phyloP scores from a whole-genome alignment of 2,797 vertebrate genomes.

The Macrochelys suwanniensis region DNA sequence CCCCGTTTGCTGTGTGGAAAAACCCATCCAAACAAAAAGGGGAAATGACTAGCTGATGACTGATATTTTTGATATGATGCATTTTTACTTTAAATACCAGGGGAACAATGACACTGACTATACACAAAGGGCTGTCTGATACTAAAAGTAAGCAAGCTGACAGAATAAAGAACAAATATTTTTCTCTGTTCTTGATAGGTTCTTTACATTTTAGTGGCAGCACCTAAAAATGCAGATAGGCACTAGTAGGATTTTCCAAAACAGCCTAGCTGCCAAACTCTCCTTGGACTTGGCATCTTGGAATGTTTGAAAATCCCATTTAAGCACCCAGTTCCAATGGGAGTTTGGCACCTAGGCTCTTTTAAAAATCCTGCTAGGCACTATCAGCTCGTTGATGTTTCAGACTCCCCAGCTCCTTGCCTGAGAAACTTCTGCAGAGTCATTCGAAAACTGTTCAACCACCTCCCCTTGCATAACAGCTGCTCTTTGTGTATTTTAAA shows the following conservation, averaged over 20 bases:
- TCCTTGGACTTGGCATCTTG: not conserved
- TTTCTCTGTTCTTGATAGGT: not conserved
- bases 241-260: not conserved
- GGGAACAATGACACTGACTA: not conserved
- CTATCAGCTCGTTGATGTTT: not conserved
- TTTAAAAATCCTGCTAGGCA: not conserved
- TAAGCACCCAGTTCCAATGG: not conserved
- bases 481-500: not conserved
- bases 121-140: not conserved
- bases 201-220: not conserved
- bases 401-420: not conserved
- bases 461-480: not conserved
- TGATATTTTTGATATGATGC: too few relatives aligned
- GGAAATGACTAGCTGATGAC: not conserved
- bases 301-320: not conserved
- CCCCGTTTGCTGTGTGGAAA: not conserved
- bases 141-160: not conserved
- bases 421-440: not conserved
- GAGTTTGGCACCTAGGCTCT: rapidly evolving
- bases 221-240: not conserved
- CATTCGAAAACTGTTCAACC: not conserved
- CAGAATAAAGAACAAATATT: not conserved
- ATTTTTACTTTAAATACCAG: too few relatives aligned
- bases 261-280: not conserved
- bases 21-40: slow-evolving; percentile 3